phyloP scores from a whole-genome alignment of 2,888 invertebrate species.

The Netelia fuscicornis region DNA sequence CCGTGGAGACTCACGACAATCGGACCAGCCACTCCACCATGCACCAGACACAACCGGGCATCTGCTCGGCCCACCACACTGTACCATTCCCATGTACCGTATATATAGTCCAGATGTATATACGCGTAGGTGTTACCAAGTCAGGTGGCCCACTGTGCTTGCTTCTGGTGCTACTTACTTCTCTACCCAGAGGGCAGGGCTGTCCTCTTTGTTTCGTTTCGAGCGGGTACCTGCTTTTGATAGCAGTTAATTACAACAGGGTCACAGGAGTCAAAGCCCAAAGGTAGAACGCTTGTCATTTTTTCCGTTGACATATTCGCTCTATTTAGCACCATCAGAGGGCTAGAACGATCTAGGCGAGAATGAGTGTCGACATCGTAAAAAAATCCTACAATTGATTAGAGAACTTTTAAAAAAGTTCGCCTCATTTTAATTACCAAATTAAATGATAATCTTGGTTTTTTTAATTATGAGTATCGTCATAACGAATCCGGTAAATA shows the following conservation, averaged over 20 bases:
- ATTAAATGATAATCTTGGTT: no score
- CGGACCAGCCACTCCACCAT: background rate
- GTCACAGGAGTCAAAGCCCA: slow-evolving; percentile 64
- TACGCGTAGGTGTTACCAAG: slow-evolving; percentile 17
- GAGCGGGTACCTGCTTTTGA: slow-evolving; percentile 74
- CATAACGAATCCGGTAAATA: no score
- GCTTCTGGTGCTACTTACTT: slow-evolving; percentile 20
- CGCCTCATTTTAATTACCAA: no score
- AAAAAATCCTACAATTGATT: no score
- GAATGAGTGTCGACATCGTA: no score
- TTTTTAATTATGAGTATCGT: no score
- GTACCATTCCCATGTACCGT: background rate
- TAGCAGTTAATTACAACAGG: slow-evolving; percentile 77
- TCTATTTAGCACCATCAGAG: background rate
- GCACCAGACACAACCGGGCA: slow-evolving; percentile 16
- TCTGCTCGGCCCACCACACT: slow-evolving; percentile 2
- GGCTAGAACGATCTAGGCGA: background rate
- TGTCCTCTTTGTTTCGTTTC: slow-evolving; percentile 64
- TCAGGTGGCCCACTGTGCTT: slow-evolving; percentile 35
- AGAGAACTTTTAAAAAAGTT: no score
- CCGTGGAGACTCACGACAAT: slow-evolving; percentile 15
- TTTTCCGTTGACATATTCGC: slow-evolving; percentile 34
- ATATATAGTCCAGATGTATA: background rate
- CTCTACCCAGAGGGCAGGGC: background rate
- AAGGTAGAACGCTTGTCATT: slow-evolving; percentile 10